Conservation (phyloP, 1,140 invertebrate species). For the Drosophila pseudoobscura region DNA sequence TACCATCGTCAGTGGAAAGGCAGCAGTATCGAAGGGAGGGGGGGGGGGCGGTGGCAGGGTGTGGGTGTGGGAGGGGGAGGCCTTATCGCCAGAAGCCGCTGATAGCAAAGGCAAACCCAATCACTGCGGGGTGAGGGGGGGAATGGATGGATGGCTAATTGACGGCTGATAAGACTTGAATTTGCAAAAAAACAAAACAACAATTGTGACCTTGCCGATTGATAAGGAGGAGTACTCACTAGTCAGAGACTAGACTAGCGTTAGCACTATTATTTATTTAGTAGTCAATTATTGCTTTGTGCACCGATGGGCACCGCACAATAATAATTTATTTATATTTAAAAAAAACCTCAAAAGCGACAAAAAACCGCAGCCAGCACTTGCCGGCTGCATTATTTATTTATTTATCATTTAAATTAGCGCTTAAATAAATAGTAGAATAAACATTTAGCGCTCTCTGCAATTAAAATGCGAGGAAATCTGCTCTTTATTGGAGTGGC, state of each 20-base stretch:
- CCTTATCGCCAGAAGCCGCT: constrained; percentile 27
- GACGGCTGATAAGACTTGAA: constrained; percentile 14
- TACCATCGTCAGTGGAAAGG: constrained; percentile 19
- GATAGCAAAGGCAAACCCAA: constrained; percentile 41
- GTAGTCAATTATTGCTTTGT: no score
- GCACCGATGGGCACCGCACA: constrained; percentile 6
- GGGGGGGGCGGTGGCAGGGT: no score
- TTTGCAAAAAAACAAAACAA: constrained; percentile 7
- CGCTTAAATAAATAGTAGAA: constrained; percentile 50
- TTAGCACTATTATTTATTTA: no score
- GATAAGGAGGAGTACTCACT: not conserved
- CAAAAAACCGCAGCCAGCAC: constrained; percentile 20
- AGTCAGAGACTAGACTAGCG: no score
- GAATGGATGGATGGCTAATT: constrained; percentile 28
- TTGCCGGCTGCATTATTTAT: constrained; percentile 44
- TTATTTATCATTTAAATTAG: constrained; percentile 60
- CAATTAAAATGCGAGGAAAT: constrained; percentile 33
- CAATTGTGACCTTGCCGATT: not conserved
- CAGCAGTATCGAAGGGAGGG: constrained; percentile 8
- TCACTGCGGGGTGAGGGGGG: not conserved
- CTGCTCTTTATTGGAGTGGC: constrained; percentile 21
- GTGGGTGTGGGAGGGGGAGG: not conserved
- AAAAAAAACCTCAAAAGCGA: constrained; percentile 10
- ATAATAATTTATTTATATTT: constrained; percentile 54
- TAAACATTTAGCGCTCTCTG: constrained; percentile 28